Base-by-base conservation (phyloP, 2,888 invertebrate genomes). In the Antheraea assamensis region DNA sequence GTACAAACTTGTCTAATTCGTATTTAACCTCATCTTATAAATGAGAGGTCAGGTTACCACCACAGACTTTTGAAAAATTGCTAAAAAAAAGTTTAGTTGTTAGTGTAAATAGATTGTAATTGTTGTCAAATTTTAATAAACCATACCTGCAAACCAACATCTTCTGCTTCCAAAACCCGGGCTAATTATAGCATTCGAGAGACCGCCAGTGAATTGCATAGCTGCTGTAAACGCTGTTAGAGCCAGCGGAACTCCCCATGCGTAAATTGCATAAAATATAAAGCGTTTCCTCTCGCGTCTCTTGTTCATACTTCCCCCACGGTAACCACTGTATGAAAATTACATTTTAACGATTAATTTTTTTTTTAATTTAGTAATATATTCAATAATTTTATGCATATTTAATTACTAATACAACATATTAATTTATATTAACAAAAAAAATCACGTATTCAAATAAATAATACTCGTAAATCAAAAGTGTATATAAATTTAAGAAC, bases 241-340 rank as follows among this genome's bases (percentile, higher is more conserved):
- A 0, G 96, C 19, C 0, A 95, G 73, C 0, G 97, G 96, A 31
- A 95, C 88, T 0, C 97, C 96, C 96, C 96, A 97, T 0, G 97
- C 97, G 84, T 97, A 97, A 13, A 93, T 81, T 13, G 95, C 96
- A 83, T 97, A 97, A 72, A 95, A 83, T 0, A 95, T 82, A 81
- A 97, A 96, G 71, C 96, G 95, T 80, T 95, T 95, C 42, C 87
- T 89, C 81, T 97, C 92, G 19, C 95, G 93, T 3, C 94, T 92
- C 80, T 92, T 95, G 75, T 87, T 90, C 13, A 88, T 85, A 61
- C 93, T 88, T 31, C 92, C 90, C 1, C 93, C 92, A 17, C 93
- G 95, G 82, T 95, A 95, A 3, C 95, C 95, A 77, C 96, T 96
- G 89, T 72, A 31, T 15, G n/a, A 68, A 55, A 75, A 61, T 58